Evolutionary conservation across 2,888 invertebrate species (phyloP).

Genomic region (Tenthredo notha): DNA sequence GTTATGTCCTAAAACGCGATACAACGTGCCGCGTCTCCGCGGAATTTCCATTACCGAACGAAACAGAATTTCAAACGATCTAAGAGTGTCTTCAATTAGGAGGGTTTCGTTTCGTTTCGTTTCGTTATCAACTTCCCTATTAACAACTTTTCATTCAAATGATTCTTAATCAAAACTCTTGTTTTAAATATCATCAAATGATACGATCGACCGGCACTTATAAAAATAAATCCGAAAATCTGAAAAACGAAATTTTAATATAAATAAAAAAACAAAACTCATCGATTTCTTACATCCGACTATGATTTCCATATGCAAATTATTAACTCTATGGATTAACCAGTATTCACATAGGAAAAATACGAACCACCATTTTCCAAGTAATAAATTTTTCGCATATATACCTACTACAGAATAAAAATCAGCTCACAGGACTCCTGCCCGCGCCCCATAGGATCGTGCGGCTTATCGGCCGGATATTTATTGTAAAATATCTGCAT

Average conservation of each 20-base stretch:
- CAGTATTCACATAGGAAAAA: constrained; percentile 60
- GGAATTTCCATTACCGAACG: constrained; percentile 24
- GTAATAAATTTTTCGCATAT: constrained; percentile 71
- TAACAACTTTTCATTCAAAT: constrained; percentile 37
- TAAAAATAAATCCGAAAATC: not conserved
- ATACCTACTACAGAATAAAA: constrained; percentile 66
- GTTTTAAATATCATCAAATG: constrained; percentile 9
- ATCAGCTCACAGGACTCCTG: constrained; percentile 57
- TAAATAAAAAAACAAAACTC: not conserved
- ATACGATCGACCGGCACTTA: not conserved
- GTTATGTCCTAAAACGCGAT: not conserved
- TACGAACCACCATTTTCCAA: constrained; percentile 71
- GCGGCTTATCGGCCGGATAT: constrained; percentile 74
- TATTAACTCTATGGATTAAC: constrained; percentile 7
- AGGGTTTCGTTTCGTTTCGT: not conserved
- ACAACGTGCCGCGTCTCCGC: not conserved
- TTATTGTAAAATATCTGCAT: constrained; percentile 73
- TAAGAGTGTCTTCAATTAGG: constrained; percentile 17
- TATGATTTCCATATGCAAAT: not conserved
- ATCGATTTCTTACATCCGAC: not conserved
- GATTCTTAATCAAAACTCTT: constrained; percentile 30
- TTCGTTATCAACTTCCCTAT: constrained; percentile 25
- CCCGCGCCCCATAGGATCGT: constrained; percentile 61
- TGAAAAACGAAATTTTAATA: not conserved
- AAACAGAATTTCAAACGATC: constrained; percentile 23